Conservation (phyloP, 2,113 vertebrate genomes). For the Podocnemis expansa region DNA sequence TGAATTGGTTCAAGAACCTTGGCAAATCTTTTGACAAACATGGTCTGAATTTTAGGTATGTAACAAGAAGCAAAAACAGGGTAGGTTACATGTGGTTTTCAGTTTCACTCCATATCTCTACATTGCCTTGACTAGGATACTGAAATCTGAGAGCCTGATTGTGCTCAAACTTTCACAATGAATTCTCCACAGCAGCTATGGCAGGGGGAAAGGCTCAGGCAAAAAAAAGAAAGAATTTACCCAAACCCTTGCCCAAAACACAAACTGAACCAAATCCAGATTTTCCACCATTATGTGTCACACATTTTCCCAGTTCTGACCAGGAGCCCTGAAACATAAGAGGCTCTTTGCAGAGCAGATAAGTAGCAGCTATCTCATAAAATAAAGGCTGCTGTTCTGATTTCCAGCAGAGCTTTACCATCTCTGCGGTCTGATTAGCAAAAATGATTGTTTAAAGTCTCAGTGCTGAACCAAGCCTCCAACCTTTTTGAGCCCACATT, state of each 20-base stretch:
- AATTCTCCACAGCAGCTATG: not conserved
- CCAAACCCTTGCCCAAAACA: not conserved
- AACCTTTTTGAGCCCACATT: not conserved
- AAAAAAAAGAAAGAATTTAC: not conserved
- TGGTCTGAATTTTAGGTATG: not conserved
- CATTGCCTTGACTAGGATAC: not conserved
- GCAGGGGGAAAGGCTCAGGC: not conserved
- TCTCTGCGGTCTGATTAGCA: not conserved
- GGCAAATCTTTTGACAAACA: not conserved
- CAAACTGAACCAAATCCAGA: not conserved
- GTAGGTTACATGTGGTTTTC: not conserved
- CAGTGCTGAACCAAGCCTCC: fast-evolving
- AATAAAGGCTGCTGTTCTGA: not conserved
- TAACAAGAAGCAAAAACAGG: not conserved
- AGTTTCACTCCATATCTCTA: not conserved
- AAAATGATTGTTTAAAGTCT: not conserved
- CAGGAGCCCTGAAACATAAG: not conserved
- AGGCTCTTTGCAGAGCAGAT: not conserved
- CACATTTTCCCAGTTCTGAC: not conserved
- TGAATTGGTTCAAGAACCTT: not conserved
- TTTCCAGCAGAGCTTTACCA: not conserved
- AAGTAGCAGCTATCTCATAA: not conserved
- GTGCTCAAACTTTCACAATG: not conserved
- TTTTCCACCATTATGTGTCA: not conserved
- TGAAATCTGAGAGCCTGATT: not conserved